Conservation (phyloP, 2,113 vertebrate species). For the Otolemur garnettii region DNA sequence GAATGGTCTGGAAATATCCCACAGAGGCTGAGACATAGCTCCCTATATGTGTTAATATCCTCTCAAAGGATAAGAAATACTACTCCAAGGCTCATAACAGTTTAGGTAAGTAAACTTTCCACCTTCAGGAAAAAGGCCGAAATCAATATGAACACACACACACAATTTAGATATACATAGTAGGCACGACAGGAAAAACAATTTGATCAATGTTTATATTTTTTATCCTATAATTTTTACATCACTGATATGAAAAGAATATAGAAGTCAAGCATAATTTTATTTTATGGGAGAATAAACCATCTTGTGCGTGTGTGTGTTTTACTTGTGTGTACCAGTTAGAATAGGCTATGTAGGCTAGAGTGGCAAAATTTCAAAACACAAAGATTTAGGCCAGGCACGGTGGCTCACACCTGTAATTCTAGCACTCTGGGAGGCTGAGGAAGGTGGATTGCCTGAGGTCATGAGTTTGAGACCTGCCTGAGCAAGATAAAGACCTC, state of each 20-base stretch:
- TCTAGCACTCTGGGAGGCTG: no score
- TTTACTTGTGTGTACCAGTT: not conserved
- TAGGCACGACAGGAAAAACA: conserved; percentile 10
- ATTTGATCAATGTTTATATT: conserved; percentile 4
- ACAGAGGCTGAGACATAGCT: not conserved
- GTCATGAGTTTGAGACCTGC: no score
- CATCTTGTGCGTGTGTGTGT: not conserved
- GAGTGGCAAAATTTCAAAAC: not conserved
- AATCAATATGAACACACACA: conserved; percentile 21
- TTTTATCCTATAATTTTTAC: conserved; percentile 5
- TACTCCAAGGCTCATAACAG: not conserved
- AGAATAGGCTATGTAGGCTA: not conserved
- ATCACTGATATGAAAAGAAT: not conserved
- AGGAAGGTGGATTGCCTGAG: no score
- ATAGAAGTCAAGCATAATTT: conserved; percentile 12
- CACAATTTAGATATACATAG: not conserved
- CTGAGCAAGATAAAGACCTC: no score
- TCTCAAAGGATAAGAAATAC: conserved; percentile 1
- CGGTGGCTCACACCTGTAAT: no score
- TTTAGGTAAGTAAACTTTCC: not conserved
- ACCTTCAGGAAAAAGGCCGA: conserved; percentile 33
- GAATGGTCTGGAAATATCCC: not conserved
- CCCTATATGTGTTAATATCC: not conserved
- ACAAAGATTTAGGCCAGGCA: not conserved
- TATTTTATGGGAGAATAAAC: not conserved